Evolutionary conservation across 2,888 invertebrate species (phyloP).

Genomic region (Folsomia candida): DNA sequence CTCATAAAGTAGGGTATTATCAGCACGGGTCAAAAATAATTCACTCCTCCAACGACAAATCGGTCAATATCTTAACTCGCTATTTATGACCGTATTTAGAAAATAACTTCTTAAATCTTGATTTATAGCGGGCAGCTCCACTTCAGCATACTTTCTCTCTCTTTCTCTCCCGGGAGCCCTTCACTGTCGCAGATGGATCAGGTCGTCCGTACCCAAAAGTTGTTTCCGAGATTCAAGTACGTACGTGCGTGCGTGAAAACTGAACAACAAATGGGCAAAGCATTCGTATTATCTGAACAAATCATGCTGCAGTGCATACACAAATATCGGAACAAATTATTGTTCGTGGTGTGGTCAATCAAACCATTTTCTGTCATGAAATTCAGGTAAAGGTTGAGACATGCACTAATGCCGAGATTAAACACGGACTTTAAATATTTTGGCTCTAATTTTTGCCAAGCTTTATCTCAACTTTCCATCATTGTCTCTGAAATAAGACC

Average conservation of each 20-base stretch:
- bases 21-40: slow-evolving; percentile 50
- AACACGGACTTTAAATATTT: background rate
- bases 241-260: no score
- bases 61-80: slow-evolving; percentile 51
- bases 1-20: slow-evolving; percentile 50
- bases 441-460: background rate
- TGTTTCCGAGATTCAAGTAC: no score
- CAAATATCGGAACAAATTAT: background rate
- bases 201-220: no score
- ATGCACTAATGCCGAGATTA: no score
- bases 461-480: background rate
- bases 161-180: background rate
- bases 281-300: no score
- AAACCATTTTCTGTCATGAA: no score
- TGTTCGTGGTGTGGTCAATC: no score
- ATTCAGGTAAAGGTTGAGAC: no score
- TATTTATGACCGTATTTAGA: slow-evolving; percentile 51
- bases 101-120: slow-evolving; percentile 50
- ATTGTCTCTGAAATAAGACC: background rate
- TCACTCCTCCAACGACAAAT: slow-evolving; percentile 49
- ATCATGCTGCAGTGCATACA: background rate
- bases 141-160: background rate
- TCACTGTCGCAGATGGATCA: background rate
- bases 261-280: no score
- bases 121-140: slow-evolving; percentile 45